phyloP scores from a whole-genome alignment of 2,113 vertebrate genomes.

The Erythrolamprus reginae region DNA sequence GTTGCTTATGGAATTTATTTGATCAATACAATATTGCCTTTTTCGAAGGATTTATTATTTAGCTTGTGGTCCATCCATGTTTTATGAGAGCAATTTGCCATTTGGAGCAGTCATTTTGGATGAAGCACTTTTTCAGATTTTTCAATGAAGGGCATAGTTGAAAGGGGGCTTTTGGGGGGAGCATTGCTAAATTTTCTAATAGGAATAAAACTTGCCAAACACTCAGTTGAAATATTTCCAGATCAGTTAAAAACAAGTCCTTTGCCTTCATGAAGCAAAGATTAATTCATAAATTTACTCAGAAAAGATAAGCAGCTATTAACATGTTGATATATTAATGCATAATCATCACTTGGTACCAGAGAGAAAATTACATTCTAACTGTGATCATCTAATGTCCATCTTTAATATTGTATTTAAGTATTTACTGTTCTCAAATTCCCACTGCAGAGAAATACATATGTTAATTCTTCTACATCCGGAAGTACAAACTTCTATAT shows the following conservation, averaged over 20 bases:
- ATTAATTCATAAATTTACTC: slow-evolving; percentile 14
- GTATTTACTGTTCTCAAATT: neutral
- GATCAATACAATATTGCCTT: neutral
- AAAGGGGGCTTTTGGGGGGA: neutral
- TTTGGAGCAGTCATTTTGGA: neutral
- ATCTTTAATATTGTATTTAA: neutral
- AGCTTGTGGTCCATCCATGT: neutral
- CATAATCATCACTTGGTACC: neutral
- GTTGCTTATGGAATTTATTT: neutral
- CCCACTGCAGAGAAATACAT: neutral
- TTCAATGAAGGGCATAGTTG: neutral
- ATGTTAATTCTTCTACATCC: neutral
- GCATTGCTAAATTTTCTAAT: neutral
- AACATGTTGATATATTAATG: slow-evolving; percentile 18
- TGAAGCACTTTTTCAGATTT: neutral
- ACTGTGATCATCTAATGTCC: neutral
- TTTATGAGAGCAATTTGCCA: neutral
- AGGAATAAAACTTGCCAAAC: neutral
- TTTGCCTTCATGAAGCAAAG: slow-evolving; percentile 4
- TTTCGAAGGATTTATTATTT: neutral
- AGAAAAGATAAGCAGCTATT: slow-evolving; percentile 18
- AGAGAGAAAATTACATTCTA: slow-evolving; percentile 15
- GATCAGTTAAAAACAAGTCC: neutral
- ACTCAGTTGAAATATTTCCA: slow-evolving; percentile 3
- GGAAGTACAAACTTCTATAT: neutral